A percentile compares a stretch with the other conserved stretches of the same genome.
Conservation (phyloP, 2,797 vertebrate species). For the Ctenopoma kingsleyae region DNA sequence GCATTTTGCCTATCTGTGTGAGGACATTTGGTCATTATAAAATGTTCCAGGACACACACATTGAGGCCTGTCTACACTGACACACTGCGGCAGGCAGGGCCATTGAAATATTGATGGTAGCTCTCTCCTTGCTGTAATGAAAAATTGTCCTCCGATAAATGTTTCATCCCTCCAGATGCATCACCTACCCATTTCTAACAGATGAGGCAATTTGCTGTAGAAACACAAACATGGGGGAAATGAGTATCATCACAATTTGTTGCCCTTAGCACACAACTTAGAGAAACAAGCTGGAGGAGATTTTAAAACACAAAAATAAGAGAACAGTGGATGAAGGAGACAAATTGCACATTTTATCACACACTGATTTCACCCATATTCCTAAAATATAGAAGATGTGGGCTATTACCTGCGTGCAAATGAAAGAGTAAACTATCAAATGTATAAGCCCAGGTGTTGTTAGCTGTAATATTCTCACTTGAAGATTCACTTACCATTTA, state of each 20-base stretch:
- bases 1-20: constrained; percentile 9
- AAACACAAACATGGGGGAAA: constrained; percentile 68
- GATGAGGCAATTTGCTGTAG: constrained; percentile 68
- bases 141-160: constrained; percentile 87
- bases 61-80: constrained; percentile 28
- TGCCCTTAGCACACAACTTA: constrained; percentile 25
- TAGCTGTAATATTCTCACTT: too few relatives aligned
- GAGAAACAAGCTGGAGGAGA: constrained; percentile 28
- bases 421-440: background rate
- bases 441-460: too few relatives aligned
- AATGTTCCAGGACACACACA: constrained; percentile 34
- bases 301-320: constrained; percentile 11
- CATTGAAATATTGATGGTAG: constrained; percentile 90
- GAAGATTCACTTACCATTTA: background rate
- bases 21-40: constrained; percentile 35
- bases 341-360: background rate
- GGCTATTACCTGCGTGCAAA: background rate
- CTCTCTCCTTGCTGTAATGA: constrained; percentile 83
- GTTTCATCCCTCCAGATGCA: constrained; percentile 88
- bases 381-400: constrained; percentile 7
- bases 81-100: constrained; percentile 63
- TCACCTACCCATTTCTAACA: constrained; percentile 77
- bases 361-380: background rate
- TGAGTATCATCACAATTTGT: constrained; percentile 43
- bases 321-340: background rate